Percentiles rank a stretch among this genome's conserved stretches.
Evolutionary conservation across 1,140 invertebrate genomes (phyloP).

Genomic region (Aphelenchoides fujianensis): DNA sequence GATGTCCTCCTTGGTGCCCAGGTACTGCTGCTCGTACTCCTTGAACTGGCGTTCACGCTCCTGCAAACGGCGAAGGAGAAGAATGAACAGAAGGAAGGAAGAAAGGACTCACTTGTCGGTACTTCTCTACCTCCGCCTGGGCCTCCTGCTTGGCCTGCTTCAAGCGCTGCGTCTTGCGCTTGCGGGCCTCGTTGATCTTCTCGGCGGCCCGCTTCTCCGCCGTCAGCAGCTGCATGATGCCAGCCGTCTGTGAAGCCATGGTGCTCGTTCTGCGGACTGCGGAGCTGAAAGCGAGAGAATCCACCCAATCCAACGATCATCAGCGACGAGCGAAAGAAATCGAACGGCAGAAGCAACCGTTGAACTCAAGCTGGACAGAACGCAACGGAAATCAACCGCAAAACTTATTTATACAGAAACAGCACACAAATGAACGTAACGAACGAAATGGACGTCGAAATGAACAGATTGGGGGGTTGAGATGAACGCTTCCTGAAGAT

Average conservation of each 20-base stretch:
- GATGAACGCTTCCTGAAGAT: too few species aligned
- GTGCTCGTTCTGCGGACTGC: constrained; percentile 18
- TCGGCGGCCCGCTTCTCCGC: constrained; percentile 97
- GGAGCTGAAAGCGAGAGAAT: not conserved
- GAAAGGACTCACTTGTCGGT: constrained; percentile 75
- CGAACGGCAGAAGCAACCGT: not conserved
- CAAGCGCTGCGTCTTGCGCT: constrained; percentile 91
- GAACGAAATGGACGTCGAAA: too few species aligned
- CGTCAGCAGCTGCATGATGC: constrained; percentile 93
- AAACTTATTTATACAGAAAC: constrained; percentile 1
- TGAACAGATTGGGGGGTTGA: too few species aligned
- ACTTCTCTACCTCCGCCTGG: constrained; percentile 95
- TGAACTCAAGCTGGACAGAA: not conserved
- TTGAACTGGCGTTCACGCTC: constrained; percentile 60
- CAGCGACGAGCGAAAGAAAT: not conserved
- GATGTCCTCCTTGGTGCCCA: constrained; percentile 62
- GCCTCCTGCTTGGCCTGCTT: constrained; percentile 99
- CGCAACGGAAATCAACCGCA: not conserved
- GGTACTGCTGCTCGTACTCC: constrained; percentile 60
- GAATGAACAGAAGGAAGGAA: not conserved
- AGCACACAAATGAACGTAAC: too few species aligned
- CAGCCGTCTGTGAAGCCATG: constrained; percentile 98
- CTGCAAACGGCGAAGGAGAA: constrained; percentile 45
- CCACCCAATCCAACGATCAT: not conserved
- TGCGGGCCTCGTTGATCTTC: constrained; percentile 94